These are phyloP conservation scores for Nannoperca australis DNA, from an alignment of 2,797 vertebrate species.

Conservation along the genomic window DNA sequence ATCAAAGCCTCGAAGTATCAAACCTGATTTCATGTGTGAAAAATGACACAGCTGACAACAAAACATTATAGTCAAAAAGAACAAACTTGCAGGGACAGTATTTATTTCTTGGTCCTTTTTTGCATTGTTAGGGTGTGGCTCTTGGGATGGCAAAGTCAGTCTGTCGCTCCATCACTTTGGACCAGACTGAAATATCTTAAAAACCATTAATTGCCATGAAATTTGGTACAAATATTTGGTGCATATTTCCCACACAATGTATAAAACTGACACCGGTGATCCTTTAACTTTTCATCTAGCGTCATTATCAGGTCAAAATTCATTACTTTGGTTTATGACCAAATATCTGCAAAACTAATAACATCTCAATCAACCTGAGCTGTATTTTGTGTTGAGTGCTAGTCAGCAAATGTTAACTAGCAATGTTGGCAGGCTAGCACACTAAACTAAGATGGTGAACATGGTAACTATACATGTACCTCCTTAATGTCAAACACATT, in stretches of 20 bases:
- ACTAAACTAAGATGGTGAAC: not conserved
- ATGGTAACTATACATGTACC: not conserved
- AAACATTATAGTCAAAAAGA: conserved; percentile 18
- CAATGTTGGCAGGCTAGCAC: no score
- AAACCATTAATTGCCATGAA: not conserved
- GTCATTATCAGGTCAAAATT: no score
- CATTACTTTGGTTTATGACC: not conserved
- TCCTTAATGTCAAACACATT: not conserved
- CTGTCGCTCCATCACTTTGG: not conserved
- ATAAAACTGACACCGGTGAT: no score
- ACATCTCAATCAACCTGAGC: not conserved
- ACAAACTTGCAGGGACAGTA: conserved; percentile 6
- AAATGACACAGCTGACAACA: conserved; percentile 28
- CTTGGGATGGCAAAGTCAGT: not conserved
- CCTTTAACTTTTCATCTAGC: not conserved
- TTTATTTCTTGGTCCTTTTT: not conserved
- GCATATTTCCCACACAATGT: not conserved
- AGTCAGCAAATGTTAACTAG: not conserved
- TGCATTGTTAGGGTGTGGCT: not conserved
- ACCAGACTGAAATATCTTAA: not conserved
- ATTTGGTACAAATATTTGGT: not conserved
- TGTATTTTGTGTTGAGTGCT: not conserved
- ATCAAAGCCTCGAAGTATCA: conserved; percentile 45
- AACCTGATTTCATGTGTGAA: conserved; percentile 28
- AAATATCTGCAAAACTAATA: not conserved